These are phyloP conservation scores for Galeopterus variegatus DNA, from an alignment of 2,113 vertebrate species.

Conservation along the genomic window DNA sequence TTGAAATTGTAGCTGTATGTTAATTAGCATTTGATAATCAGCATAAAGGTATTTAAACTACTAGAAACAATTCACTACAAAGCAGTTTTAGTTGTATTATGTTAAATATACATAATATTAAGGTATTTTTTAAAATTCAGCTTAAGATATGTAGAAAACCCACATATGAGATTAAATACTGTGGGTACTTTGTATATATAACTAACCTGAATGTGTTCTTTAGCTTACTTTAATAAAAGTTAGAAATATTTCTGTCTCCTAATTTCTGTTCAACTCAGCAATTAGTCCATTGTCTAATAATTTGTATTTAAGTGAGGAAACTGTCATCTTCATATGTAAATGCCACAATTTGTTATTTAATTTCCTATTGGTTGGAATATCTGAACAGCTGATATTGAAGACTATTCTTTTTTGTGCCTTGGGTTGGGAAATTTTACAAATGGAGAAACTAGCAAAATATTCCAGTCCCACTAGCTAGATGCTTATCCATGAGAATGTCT, in stretches of 20 bases:
- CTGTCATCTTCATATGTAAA: neutral
- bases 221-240: constrained; percentile 77
- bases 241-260: constrained; percentile 67
- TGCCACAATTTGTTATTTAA: constrained; percentile 5
- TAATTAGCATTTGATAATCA: constrained; percentile 39
- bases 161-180: constrained; percentile 14
- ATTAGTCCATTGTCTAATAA: neutral
- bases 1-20: neutral
- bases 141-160: constrained; percentile 55
- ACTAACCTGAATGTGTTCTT: constrained; percentile 54
- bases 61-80: constrained; percentile 48
- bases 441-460: constrained; percentile 57
- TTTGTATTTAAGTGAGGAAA: constrained; percentile 53
- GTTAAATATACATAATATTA: constrained; percentile 24
- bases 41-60: neutral
- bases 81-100: constrained; percentile 41
- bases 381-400: neutral
- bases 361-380: constrained; percentile 29
- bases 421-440: constrained; percentile 62
- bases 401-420: constrained; percentile 28
- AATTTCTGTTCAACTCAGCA: constrained; percentile 62
- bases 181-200: constrained; percentile 30
- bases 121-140: neutral
- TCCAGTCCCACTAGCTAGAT: constrained; percentile 88
- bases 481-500: constrained; percentile 89